These are phyloP conservation scores for Neoitamus cyanurus DNA, from an alignment of 2,888 invertebrate genomes.

Conservation along the genomic window DNA sequence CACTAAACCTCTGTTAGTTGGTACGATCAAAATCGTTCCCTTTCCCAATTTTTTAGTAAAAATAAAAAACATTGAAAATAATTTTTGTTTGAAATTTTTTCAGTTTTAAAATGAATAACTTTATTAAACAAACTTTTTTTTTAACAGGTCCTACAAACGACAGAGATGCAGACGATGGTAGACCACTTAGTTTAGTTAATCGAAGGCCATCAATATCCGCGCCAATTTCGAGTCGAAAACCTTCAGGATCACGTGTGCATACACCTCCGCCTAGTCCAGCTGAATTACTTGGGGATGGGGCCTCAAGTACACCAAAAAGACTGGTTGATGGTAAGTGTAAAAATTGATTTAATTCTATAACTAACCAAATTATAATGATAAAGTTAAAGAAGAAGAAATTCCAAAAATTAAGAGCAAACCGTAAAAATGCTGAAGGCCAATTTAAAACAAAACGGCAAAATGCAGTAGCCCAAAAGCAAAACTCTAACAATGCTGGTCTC, in stretches of 20 bases:
- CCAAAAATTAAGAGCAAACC: too few species aligned
- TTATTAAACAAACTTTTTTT: not conserved
- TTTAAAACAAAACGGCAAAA: too few species aligned
- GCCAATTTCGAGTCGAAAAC: slow-evolving; percentile 69
- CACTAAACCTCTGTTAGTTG: too few species aligned
- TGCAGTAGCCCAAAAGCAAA: too few species aligned
- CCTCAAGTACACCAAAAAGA: slow-evolving; percentile 82
- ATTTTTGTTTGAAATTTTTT: too few species aligned
- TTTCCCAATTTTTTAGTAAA: not conserved
- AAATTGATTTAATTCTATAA: not conserved
- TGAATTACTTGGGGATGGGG: slow-evolving; percentile 82
- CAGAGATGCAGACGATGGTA: slow-evolving; percentile 80
- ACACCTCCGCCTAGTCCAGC: slow-evolving; percentile 81
- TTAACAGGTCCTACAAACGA: slow-evolving; percentile 72
- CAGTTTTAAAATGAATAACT: too few species aligned
- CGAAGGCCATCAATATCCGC: slow-evolving; percentile 79
- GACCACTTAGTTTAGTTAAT: slow-evolving; percentile 79
- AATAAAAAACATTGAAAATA: slow-evolving; percentile 2
- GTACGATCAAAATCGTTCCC: too few species aligned
- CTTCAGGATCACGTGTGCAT: slow-evolving; percentile 72
- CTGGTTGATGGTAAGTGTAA: slow-evolving; percentile 70
- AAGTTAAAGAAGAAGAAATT: not conserved
- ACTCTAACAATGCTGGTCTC: too few species aligned
- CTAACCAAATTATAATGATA: too few species aligned
- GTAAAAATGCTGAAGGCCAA: too few species aligned